Conservation (phyloP, 92 coral and sea anemone species). For the Zoanthus sociatus region DNA sequence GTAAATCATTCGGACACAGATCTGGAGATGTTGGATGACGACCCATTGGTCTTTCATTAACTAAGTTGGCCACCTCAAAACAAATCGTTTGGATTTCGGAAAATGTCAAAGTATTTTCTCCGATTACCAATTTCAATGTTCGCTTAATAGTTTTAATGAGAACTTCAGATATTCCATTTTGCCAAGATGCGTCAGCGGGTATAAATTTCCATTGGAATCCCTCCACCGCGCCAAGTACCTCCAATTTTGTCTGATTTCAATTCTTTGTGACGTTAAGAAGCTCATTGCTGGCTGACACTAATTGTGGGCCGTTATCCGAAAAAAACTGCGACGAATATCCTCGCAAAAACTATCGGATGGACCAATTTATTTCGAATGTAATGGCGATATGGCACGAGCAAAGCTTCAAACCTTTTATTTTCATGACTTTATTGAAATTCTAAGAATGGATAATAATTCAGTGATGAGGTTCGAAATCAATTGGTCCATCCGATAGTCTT, state of each 20-base stretch:
- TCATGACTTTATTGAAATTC: too few species aligned
- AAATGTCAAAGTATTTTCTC: neutral
- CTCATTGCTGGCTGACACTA: neutral
- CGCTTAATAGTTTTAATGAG: neutral
- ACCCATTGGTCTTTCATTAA: neutral
- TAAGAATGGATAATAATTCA: too few species aligned
- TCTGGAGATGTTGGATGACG: too few species aligned
- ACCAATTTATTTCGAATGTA: too few species aligned
- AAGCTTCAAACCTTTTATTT: too few species aligned
- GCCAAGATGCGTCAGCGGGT: neutral
- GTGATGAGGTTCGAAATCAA: too few species aligned
- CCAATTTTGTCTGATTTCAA: neutral
- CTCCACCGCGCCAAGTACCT: neutral
- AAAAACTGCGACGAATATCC: neutral
- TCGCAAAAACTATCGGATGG: neutral
- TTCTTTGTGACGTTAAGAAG: neutral
- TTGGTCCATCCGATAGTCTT: too few species aligned
- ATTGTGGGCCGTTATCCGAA: neutral
- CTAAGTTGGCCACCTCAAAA: neutral
- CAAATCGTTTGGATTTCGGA: neutral
- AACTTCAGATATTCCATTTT: too few species aligned
- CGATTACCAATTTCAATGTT: neutral
- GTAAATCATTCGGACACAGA: slow-evolving; percentile 10
- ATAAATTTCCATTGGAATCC: neutral
- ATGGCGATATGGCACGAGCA: too few species aligned